Conservation (phyloP, 1,140 invertebrate species). For the Drosophila auraria region DNA sequence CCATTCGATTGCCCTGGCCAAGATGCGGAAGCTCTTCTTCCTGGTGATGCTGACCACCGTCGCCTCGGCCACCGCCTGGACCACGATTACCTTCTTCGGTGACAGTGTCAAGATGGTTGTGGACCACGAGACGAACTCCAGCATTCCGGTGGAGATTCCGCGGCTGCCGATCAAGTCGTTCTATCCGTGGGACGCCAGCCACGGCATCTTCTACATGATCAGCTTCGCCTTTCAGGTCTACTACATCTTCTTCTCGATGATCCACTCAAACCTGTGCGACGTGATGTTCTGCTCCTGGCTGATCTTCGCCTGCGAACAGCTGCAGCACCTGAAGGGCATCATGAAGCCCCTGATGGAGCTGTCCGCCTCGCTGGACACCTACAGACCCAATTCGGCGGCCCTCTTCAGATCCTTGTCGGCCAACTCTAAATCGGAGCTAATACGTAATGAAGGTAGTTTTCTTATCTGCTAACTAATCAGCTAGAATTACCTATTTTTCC, state of each 20-base stretch:
- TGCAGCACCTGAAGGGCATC: constrained; percentile 93
- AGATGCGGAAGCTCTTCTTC: constrained; percentile 90
- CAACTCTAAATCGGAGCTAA: constrained; percentile 86
- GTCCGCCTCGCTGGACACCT: constrained; percentile 91
- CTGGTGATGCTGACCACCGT: constrained; percentile 88
- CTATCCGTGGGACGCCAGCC: constrained; percentile 90
- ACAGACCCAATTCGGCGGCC: constrained; percentile 91
- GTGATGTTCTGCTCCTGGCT: constrained; percentile 93
- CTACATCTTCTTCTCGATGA: constrained; percentile 90
- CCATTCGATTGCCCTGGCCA: constrained; percentile 90
- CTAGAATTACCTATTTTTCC: no score
- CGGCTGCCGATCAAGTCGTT: constrained; percentile 90
- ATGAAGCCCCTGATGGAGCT: constrained; percentile 94
- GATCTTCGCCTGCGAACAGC: constrained; percentile 93
- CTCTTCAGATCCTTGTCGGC: constrained; percentile 89
- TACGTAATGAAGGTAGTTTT: constrained; percentile 85
- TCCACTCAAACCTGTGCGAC: constrained; percentile 90
- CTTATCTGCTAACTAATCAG: constrained; percentile 13
- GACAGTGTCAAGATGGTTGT: constrained; percentile 89
- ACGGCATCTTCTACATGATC: constrained; percentile 88
- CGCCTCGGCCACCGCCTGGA: constrained; percentile 88
- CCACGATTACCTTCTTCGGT: constrained; percentile 91
- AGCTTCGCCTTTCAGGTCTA: constrained; percentile 91
- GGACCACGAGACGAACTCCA: constrained; percentile 91
- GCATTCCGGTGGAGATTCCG: constrained; percentile 89